Evolutionary conservation across 2,113 vertebrate genomes (phyloP).

Genomic region (Callipepla californica): DNA sequence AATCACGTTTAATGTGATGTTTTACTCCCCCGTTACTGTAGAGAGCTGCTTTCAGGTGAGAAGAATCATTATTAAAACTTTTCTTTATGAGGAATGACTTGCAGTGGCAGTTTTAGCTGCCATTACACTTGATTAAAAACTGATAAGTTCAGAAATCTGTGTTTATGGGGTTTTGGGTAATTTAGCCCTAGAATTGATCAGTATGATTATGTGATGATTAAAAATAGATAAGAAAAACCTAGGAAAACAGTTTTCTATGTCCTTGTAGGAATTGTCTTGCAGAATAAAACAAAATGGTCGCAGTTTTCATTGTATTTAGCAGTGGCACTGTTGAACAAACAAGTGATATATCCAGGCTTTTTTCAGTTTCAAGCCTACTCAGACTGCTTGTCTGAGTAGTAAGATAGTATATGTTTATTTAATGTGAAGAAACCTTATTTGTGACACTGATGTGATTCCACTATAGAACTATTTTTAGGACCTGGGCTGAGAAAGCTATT

Average conservation of each 20-base stretch:
- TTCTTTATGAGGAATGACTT: not conserved
- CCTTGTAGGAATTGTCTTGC: not conserved
- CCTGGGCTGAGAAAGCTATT: not conserved
- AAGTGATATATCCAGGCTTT: not conserved
- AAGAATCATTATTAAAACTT: not conserved
- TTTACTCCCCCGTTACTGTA: not conserved
- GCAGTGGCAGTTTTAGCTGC: not conserved
- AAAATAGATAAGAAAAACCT: not conserved
- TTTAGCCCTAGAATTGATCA: not conserved
- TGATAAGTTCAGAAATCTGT: not conserved
- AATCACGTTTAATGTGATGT: not conserved
- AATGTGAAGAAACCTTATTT: not conserved
- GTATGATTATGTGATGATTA: not conserved
- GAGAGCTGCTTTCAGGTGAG: not conserved
- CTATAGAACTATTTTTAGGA: not conserved
- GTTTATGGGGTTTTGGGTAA: not conserved
- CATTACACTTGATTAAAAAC: not conserved
- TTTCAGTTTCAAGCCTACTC: not conserved
- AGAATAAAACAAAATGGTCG: not conserved
- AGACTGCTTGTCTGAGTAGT: too few species aligned
- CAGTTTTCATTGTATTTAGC: not conserved
- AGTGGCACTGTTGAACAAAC: not conserved
- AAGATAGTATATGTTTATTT: too few species aligned
- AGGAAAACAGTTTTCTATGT: not conserved
- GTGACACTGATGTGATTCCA: not conserved